Evolutionary conservation across 1,140 invertebrate species (phyloP), one percentile per base, ranked within the genome.

Genomic region (Solenopsis invicta): DNA sequence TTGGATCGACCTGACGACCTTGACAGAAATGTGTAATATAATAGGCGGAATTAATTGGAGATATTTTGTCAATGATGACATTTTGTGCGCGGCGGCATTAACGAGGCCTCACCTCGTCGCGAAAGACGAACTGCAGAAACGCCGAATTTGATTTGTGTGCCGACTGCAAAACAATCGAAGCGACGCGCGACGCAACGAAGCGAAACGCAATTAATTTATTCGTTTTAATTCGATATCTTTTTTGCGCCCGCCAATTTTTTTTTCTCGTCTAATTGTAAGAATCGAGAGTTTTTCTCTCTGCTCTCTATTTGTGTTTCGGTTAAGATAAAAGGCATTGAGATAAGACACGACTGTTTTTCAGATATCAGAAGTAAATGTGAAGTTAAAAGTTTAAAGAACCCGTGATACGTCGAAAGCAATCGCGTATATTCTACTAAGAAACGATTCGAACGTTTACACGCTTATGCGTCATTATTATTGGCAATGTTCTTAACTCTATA

Each of bases 31-130:
- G 66, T 78, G 59, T 77, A 81, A 67, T 84, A 64, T 89, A 84
- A 89, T 89, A 87, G 64, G 21, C 34, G 66, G 77, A 89, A 89
- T 90, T 90, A 87, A 89, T 90, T 75, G 52, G 45, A 37, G n/a
- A 77, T 78, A 84, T 69, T 78, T 82, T 18, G n/a, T 77, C 50
- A 34, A 37, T 10, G 45, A 75, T 34, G 54, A 67, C 64, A 67
- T 88, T 75, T 82, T 37, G 52, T 21, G 9, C 37, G 41, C 37
- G 41, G 54, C 21, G 29, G 16, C 45, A 10, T 67, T 54, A 69
- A 69, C 41, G 24, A 80, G 29, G 62, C 67, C 29, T 80, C 29
- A 21, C 3, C 59, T 64, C 56, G 18, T 45, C 37, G 13, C 10
- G n/a, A 69, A 69, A 41, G 45, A 80, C 10, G 67, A 13, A 4